A percentile compares a stretch with the other conserved stretches of the same genome.
Evolutionary conservation across 2,113 vertebrate species (phyloP).

Genomic region (Silurus glanis): DNA sequence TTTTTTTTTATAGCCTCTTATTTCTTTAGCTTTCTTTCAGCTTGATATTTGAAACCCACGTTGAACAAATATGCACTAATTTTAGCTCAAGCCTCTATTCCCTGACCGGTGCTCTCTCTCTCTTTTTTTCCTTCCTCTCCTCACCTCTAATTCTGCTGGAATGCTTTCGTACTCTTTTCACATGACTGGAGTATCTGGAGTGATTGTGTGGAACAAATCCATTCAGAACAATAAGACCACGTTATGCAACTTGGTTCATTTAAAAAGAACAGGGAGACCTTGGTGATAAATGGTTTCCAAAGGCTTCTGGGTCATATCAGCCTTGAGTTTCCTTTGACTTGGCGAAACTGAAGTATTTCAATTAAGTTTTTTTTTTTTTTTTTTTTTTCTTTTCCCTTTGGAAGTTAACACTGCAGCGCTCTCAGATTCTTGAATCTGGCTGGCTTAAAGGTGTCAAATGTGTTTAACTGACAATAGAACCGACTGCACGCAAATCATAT

Average conservation of each 20-base stretch:
- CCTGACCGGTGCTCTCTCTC: slow-evolving; percentile 30
- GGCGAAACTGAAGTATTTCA: background rate
- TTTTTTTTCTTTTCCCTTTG: no score
- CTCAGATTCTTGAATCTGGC: background rate
- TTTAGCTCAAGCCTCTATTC: slow-evolving; percentile 55
- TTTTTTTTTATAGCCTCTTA: slow-evolving; percentile 24
- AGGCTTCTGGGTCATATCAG: slow-evolving; percentile 14
- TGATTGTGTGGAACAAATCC: slow-evolving; percentile 18
- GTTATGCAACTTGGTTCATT: slow-evolving; percentile 35
- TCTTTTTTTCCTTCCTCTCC: background rate
- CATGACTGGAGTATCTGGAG: background rate
- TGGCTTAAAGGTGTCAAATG: background rate
- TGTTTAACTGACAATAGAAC: background rate
- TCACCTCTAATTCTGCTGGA: slow-evolving; percentile 30
- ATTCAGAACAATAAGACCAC: slow-evolving; percentile 26
- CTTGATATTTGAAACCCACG: slow-evolving; percentile 55
- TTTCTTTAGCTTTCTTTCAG: slow-evolving; percentile 57
- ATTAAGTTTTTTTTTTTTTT: background rate
- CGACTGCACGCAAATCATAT: background rate
- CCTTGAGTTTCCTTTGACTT: slow-evolving; percentile 3
- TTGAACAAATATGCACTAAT: slow-evolving; percentile 48
- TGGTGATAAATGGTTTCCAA: slow-evolving; percentile 33
- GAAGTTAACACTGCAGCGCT: background rate
- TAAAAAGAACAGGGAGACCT: slow-evolving; percentile 29
- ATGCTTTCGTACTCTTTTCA: slow-evolving; percentile 46